Conservation (phyloP, 1,140 invertebrate species). For the Drosophila littoralis region DNA sequence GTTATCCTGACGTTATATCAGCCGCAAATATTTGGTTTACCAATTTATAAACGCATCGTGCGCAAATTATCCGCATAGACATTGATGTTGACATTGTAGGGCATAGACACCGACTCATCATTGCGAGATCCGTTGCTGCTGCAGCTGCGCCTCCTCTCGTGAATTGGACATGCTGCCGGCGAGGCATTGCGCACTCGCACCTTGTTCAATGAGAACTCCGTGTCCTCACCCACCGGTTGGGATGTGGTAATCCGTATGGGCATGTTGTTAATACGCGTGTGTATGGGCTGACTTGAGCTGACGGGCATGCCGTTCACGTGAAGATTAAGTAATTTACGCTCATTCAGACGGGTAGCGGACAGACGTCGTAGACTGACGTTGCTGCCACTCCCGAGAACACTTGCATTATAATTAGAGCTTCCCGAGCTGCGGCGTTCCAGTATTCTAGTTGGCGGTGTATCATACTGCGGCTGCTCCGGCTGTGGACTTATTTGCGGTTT, state of each 20-base stretch:
- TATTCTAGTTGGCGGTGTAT: background rate
- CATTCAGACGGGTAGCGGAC: conserved; percentile 8
- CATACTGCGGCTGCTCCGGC: background rate
- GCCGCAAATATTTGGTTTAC: background rate
- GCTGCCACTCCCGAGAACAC: conserved; percentile 13
- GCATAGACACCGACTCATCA: conserved; percentile 3
- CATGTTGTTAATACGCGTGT: conserved; percentile 59
- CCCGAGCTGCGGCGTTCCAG: conserved; percentile 49
- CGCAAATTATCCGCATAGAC: conserved; percentile 62
- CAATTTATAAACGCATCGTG: conserved; percentile 40
- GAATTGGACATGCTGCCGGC: background rate
- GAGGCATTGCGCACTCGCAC: conserved; percentile 31
- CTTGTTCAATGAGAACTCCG: conserved; percentile 43
- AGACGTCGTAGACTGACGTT: conserved; percentile 19
- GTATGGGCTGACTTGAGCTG: conserved; percentile 30
- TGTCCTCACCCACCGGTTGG: conserved; percentile 28
- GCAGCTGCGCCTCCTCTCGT: background rate
- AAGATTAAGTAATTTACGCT: conserved; percentile 57
- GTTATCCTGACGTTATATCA: conserved; percentile 21
- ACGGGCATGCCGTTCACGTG: conserved; percentile 20
- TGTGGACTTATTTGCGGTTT: background rate
- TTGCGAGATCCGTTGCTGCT: background rate
- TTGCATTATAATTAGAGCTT: conserved; percentile 50
- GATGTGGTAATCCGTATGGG: conserved; percentile 69
- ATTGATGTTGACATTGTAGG: conserved; percentile 68